Conservation (phyloP, 2,888 invertebrate genomes). For the Teleiodes luculella region DNA sequence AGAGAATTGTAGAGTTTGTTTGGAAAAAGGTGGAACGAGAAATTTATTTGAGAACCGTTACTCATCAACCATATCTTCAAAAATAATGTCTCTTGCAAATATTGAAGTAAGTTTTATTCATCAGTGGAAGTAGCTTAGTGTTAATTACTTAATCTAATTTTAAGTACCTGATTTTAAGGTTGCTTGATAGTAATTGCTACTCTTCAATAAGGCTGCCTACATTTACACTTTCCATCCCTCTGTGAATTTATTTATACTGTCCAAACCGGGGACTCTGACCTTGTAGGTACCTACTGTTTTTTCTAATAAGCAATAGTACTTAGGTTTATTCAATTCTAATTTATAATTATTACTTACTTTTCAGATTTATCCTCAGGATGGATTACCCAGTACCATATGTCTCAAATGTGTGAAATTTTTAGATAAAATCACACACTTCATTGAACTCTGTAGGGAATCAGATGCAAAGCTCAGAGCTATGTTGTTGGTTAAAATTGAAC, state of each 20-base stretch:
- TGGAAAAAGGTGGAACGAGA: slow-evolving; percentile 35
- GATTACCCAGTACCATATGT: slow-evolving; percentile 56
- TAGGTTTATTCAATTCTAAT: no score
- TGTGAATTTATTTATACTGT: no score
- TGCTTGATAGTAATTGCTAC: no score
- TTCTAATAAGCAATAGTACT: no score
- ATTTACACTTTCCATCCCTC: no score
- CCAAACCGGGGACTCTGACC: no score
- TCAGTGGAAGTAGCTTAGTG: no score
- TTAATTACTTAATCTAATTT: no score
- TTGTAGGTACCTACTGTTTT: no score
- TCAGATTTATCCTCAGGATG: slow-evolving; percentile 58
- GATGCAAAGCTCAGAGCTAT: slow-evolving; percentile 45
- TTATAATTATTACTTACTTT: slow-evolving; percentile 16
- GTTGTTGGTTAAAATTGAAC: neutral
- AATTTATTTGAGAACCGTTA: slow-evolving; percentile 46
- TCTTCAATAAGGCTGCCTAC: no score
- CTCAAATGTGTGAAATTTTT: slow-evolving; percentile 46
- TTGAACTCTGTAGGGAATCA: slow-evolving; percentile 49
- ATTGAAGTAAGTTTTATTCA: slow-evolving; percentile 47
- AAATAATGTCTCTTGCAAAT: slow-evolving; percentile 54
- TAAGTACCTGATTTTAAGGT: no score
- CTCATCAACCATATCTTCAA: slow-evolving; percentile 41
- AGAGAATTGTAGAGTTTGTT: slow-evolving; percentile 53
- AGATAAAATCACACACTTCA: slow-evolving; percentile 52